phyloP scores from a whole-genome alignment of 2,113 vertebrate species.

The Mirounga angustirostris region DNA sequence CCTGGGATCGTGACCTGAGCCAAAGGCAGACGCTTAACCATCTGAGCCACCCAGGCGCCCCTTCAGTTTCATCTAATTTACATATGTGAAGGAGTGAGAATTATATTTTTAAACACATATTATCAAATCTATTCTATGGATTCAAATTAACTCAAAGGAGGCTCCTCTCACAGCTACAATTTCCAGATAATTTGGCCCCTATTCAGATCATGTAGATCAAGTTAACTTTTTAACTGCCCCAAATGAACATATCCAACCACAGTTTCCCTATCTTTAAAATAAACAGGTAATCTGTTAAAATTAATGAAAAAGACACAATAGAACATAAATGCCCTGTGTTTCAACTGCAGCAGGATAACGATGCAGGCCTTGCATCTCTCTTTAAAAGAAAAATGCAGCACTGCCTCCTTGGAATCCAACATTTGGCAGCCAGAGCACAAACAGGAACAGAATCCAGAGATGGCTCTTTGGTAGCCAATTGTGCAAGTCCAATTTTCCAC shows the following conservation, averaged over 20 bases:
- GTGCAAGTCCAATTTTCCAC: not conserved
- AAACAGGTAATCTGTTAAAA: not conserved
- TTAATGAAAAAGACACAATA: not conserved
- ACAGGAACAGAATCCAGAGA: not conserved
- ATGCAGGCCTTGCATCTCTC: not conserved
- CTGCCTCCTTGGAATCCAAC: not conserved
- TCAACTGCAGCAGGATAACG: not conserved
- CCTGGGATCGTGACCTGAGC: too few relatives aligned
- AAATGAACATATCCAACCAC: not conserved
- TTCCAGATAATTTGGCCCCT: not conserved
- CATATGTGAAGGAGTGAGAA: not conserved
- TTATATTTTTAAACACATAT: slow-evolving; percentile 32
- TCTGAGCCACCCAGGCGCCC: too few relatives aligned
- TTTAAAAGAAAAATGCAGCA: not conserved
- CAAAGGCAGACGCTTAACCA: too few relatives aligned
- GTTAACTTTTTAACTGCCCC: not conserved
- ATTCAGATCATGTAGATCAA: not conserved
- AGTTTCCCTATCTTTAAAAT: not conserved
- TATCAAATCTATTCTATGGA: not conserved
- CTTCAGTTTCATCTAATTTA: slow-evolving; percentile 48
- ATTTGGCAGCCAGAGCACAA: not conserved
- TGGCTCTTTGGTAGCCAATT: not conserved
- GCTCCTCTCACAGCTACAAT: not conserved
- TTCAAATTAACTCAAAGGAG: not conserved
- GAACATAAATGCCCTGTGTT: not conserved